Evolutionary conservation across 2,113 vertebrate genomes (phyloP), one percentile per base, ranked within the genome.

Genomic region (Xiphophorus maculatus): DNA sequence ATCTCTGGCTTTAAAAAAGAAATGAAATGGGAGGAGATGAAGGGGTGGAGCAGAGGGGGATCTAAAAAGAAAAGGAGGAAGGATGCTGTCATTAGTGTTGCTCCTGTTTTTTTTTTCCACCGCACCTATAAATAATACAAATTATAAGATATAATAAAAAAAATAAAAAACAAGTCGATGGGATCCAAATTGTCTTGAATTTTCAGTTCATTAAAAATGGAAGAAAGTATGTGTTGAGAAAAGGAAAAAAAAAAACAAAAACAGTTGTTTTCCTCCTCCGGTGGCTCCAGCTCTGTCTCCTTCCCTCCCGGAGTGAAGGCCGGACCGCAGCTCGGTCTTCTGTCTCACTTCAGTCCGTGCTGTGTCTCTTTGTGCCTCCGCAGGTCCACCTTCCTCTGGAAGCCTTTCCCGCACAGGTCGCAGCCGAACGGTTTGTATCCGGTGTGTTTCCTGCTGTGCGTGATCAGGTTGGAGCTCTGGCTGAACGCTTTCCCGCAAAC

Each of bases 401-500:
- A 99, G 1, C 98, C 98, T 91, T 98, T 99, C 5, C 96, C 96
- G 79, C 98, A 99, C 19, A 98, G 94, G 83, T 99, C 97, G 32
- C 98, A 99, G 72, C 96, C 96, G 13, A 99, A 99, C 8, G 98
- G 98, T 88, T 99, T 99, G 93, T 98, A 99, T 9, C 98, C 98
- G 0, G 98, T 99, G 93, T 99, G 98, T 74, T 99, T 99, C 73
- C 98, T 93, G 87, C 98, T 99, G 92, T 99, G 98, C 0, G 98
- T 99, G 91, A 99, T 99, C 86, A 99, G 96, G 92, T 99, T 99
- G 88, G 98, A 99, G 92, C 98, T 99, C 94, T 99, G 98, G 83
- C 98, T 99, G 94, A 99, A 99, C 0, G 98, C 97, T 88, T 99
- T 99, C 28, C 98, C 98, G n/a, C 98, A 99, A 87, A 99, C 98